Conservation (phyloP, 2,888 invertebrate genomes). For the Cybosia mesomella region DNA sequence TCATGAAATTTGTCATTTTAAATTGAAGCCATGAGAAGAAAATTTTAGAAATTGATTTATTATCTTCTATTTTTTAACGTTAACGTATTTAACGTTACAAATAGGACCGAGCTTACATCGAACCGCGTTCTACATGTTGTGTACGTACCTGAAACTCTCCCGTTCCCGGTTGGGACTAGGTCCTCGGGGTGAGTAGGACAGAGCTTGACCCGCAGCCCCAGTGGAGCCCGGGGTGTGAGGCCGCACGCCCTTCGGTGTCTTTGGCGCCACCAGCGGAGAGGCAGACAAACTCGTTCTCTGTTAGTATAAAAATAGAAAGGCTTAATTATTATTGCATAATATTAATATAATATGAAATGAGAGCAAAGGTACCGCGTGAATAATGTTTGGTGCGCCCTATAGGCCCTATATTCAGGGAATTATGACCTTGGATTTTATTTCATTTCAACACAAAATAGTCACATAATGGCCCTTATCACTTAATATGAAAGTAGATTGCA, state of each 20-base stretch:
- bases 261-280: conserved; percentile 84
- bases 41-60: no score
- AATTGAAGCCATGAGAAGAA: no score
- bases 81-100: no score
- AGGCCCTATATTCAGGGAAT: neutral
- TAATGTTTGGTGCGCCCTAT: neutral
- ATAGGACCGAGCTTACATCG: neutral
- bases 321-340: neutral
- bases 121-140: no score
- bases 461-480: no score
- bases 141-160: conserved; percentile 93
- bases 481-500: no score
- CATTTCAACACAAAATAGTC: no score
- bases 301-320: neutral
- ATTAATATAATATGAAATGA: neutral
- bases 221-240: conserved; percentile 82
- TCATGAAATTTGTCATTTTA: no score
- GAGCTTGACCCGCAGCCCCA: conserved; percentile 76
- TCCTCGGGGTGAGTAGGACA: conserved; percentile 91
- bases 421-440: neutral
- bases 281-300: conserved; percentile 81
- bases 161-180: conserved; percentile 93
- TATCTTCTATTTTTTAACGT: no score
- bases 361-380: neutral
- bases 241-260: conserved; percentile 81